phyloP scores from a whole-genome alignment of 2,888 invertebrate species.

The Drosophila quinaria region DNA sequence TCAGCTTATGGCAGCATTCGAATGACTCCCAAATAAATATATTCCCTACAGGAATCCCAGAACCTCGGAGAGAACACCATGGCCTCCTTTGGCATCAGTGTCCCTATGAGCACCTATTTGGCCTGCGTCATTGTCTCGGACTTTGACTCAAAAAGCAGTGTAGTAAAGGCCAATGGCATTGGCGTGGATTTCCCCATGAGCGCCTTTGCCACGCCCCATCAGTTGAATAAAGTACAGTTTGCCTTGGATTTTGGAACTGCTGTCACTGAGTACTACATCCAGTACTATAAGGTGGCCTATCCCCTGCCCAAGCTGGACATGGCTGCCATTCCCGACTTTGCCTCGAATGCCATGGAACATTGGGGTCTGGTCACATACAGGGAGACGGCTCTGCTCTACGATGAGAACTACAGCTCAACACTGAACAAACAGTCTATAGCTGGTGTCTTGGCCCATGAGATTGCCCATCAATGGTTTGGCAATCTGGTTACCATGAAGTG shows the following conservation, averaged over 20 bases:
- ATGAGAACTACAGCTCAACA: conserved; percentile 90
- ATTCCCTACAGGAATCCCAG: conserved; percentile 33
- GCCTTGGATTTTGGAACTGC: conserved; percentile 90
- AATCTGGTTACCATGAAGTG: conserved; percentile 96
- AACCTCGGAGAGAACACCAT: conserved; percentile 86
- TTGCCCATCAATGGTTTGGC: conserved; percentile 98
- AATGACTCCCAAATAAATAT: too few relatives aligned
- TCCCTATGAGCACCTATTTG: conserved; percentile 97
- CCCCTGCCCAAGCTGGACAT: conserved; percentile 92
- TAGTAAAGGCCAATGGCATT: conserved; percentile 87
- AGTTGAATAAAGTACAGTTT: conserved; percentile 91
- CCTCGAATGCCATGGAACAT: conserved; percentile 96
- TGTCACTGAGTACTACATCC: conserved; percentile 92
- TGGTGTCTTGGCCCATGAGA: conserved; percentile 94
- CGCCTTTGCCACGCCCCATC: conserved; percentile 91
- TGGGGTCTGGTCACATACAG: conserved; percentile 97
- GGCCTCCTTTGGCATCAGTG: conserved; percentile 92
- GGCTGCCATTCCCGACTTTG: conserved; percentile 84
- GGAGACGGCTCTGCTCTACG: conserved; percentile 93
- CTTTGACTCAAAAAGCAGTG: conserved; percentile 88
- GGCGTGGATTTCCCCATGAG: conserved; percentile 88
- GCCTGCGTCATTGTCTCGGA: conserved; percentile 96
- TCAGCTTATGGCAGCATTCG: too few relatives aligned
- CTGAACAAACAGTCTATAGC: conserved; percentile 92
- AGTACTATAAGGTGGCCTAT: conserved; percentile 93